A percentile compares a stretch with the other conserved stretches of the same genome.
Conservation (phyloP, 1,140 invertebrate genomes). For the Drosophila subpulchrella region DNA sequence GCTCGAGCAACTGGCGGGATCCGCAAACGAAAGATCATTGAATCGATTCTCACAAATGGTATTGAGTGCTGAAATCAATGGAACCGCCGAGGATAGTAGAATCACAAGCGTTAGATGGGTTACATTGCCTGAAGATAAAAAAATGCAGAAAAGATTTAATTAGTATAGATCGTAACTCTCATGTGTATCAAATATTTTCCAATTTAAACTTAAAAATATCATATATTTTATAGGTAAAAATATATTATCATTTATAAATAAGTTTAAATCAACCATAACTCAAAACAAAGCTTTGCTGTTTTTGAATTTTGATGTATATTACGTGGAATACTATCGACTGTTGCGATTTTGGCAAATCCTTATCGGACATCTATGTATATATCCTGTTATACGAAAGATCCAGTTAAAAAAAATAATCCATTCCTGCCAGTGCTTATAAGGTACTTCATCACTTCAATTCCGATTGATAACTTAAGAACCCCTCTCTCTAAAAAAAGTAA, state of each 20-base stretch:
- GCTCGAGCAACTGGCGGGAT: slow-evolving; percentile 56
- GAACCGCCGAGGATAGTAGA: slow-evolving; percentile 28
- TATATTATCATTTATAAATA: no score
- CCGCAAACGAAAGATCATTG: slow-evolving; percentile 52
- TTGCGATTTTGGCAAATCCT: background rate
- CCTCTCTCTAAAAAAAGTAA: background rate
- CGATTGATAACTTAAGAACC: background rate
- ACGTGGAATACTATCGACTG: no score
- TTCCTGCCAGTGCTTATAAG: background rate
- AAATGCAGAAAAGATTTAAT: no score
- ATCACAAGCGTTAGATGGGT: slow-evolving; percentile 42
- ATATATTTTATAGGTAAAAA: no score
- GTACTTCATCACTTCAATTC: background rate
- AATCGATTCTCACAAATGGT: slow-evolving; percentile 44
- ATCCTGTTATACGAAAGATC: background rate
- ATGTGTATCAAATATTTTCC: no score
- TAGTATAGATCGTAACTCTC: no score
- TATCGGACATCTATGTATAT: background rate
- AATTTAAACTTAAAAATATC: no score
- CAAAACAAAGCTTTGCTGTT: no score
- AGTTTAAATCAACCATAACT: no score
- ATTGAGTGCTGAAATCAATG: slow-evolving; percentile 9
- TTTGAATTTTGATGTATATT: no score
- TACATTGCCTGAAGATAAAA: slow-evolving; percentile 41
- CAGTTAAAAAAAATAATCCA: background rate